A percentile compares a stretch with the other conserved stretches of the same genome.
These are phyloP conservation scores for Yasuhikotakia modesta DNA, from an alignment of 2,797 vertebrate genomes.

Conservation along the genomic window DNA sequence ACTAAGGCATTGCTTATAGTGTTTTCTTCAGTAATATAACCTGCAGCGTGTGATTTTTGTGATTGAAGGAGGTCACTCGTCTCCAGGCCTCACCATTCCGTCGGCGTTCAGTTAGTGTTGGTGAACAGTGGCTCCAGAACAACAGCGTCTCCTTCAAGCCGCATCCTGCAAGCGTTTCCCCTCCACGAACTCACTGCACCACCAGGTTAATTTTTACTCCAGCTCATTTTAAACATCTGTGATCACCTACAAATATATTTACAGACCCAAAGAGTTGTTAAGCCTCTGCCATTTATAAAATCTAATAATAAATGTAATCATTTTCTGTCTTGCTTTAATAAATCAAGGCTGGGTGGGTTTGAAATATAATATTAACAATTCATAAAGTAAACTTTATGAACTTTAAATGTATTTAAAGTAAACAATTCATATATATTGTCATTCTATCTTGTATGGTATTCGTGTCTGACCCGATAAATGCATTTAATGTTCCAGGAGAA, in stretches of 20 bases:
- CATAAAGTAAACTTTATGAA: no score
- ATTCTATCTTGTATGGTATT: not conserved
- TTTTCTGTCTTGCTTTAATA: not conserved
- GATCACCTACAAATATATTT: not conserved
- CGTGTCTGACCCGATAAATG: not conserved
- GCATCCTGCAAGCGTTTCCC: conserved; percentile 84
- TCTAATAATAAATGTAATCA: no score
- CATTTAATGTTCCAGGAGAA: conserved; percentile 75
- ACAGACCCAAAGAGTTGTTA: not conserved
- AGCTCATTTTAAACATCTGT: no score
- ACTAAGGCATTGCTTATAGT: not conserved
- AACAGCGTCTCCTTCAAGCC: conserved; percentile 77
- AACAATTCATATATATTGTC: no score
- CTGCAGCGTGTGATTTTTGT: conserved; percentile 28
- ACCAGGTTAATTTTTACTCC: conserved; percentile 74
- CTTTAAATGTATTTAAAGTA: no score
- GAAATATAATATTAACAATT: not conserved
- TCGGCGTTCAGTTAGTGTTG: conserved; percentile 85
- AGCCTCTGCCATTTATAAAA: not conserved
- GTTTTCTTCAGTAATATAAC: not conserved
- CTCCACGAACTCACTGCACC: conserved; percentile 82
- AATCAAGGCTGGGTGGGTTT: not conserved
- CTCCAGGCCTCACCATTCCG: conserved; percentile 74
- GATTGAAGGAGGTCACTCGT: conserved; percentile 6
- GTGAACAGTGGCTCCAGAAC: conserved; percentile 86